These are phyloP conservation scores for Tenthredo amoena DNA, from an alignment of 2,888 invertebrate species.

Conservation along the genomic window DNA sequence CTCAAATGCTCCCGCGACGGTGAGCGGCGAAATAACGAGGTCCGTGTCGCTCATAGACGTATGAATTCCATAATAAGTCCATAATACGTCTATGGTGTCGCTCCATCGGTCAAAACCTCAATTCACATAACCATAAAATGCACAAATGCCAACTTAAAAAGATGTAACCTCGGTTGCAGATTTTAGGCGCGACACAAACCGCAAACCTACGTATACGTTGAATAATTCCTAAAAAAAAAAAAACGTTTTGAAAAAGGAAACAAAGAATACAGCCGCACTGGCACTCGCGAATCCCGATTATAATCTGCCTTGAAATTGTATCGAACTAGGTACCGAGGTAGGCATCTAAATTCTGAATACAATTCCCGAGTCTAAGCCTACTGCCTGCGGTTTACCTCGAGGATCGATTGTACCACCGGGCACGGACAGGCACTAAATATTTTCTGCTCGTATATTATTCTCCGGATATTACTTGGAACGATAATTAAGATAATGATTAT, in stretches of 20 bases:
- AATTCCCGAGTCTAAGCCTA: not conserved
- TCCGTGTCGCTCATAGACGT: too few species aligned
- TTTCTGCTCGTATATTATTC: not conserved
- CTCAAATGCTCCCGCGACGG: too few species aligned
- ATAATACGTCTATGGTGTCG: too few species aligned
- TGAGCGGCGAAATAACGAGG: too few species aligned
- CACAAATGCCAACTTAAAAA: too few species aligned
- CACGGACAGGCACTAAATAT: constrained; percentile 22
- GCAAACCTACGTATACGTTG: not conserved
- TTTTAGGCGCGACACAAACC: too few species aligned
- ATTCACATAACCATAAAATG: too few species aligned
- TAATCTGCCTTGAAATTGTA: not conserved
- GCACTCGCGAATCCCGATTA: not conserved
- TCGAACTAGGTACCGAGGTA: not conserved
- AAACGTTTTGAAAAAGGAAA: not conserved
- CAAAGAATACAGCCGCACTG: not conserved
- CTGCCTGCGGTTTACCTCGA: not conserved
- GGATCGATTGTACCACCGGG: constrained; percentile 25
- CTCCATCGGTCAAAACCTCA: too few species aligned
- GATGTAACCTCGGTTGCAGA: too few species aligned
- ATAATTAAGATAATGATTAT: not conserved
- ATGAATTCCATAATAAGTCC: too few species aligned
- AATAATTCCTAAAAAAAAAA: not conserved
- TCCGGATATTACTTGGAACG: not conserved
- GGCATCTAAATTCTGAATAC: constrained; percentile 10